Evolutionary conservation across 2,113 vertebrate species (phyloP).

Genomic region (Trichechus manatus): DNA sequence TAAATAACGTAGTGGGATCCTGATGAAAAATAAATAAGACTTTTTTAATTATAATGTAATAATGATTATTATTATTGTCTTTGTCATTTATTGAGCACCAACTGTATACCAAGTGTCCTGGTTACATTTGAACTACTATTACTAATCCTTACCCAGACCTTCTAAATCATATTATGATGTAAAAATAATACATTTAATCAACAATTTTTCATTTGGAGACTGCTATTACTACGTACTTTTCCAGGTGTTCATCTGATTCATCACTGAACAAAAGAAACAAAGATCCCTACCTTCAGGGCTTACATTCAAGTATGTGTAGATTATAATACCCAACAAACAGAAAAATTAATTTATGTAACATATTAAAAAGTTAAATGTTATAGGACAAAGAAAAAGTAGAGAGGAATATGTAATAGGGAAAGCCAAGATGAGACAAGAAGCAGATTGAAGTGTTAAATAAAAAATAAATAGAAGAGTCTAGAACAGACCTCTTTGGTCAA

Average conservation of each 20-base stretch:
- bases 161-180: neutral
- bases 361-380: neutral
- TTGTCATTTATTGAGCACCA: neutral
- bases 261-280: neutral
- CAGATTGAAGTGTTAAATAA: neutral
- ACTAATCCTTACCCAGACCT: neutral
- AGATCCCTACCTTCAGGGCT: neutral
- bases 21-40: neutral
- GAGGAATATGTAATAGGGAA: neutral
- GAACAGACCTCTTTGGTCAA: neutral
- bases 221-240: neutral
- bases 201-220: neutral
- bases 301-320: neutral
- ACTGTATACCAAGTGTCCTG: neutral
- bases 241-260: neutral
- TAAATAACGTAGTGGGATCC: neutral
- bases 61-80: neutral
- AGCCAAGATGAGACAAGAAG: neutral
- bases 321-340: neutral
- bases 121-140: slow-evolving; percentile 9
- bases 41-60: neutral
- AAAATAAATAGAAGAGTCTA: neutral
- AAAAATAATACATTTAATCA: neutral
- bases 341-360: neutral
- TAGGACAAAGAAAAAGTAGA: neutral